Evolutionary conservation across 2,797 vertebrate species (phyloP).

Genomic region (Pogoniulus pusillus): DNA sequence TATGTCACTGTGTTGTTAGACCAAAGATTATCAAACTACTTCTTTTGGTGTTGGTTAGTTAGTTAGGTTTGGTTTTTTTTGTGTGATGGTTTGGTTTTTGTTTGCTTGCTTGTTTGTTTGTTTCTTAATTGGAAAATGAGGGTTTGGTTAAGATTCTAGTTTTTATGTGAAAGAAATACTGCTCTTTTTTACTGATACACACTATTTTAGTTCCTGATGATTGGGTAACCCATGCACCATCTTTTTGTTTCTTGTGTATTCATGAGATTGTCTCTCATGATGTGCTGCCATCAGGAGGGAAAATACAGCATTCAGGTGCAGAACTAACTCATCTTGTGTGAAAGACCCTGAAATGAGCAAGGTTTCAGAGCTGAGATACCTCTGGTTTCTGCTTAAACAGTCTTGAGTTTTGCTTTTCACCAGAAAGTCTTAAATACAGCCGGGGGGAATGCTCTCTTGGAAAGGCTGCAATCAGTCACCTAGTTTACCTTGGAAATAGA

Average conservation of each 20-base stretch:
- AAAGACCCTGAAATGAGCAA: too few relatives aligned
- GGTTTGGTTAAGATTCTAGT: neutral
- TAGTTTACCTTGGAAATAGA: neutral
- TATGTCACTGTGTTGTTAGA: neutral
- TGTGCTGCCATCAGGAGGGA: neutral
- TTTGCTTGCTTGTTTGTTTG: neutral
- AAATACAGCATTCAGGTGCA: neutral
- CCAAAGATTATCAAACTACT: neutral
- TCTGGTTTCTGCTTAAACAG: neutral
- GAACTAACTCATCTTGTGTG: neutral
- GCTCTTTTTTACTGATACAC: neutral
- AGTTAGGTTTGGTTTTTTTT: neutral
- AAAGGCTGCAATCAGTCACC: neutral
- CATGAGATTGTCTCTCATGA: neutral
- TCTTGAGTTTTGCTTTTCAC: neutral
- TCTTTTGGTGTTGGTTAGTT: neutral
- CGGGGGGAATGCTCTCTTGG: neutral
- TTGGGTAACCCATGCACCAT: accelerated
- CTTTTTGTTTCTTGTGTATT: neutral
- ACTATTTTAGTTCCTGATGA: neutral
- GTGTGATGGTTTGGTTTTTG: too few relatives aligned
- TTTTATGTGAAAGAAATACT: neutral
- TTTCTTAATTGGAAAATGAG: neutral
- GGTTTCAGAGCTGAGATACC: neutral
- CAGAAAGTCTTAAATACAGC: neutral